phyloP scores from a whole-genome alignment of 2,113 vertebrate genomes.

The Tylochromis polylepis region DNA sequence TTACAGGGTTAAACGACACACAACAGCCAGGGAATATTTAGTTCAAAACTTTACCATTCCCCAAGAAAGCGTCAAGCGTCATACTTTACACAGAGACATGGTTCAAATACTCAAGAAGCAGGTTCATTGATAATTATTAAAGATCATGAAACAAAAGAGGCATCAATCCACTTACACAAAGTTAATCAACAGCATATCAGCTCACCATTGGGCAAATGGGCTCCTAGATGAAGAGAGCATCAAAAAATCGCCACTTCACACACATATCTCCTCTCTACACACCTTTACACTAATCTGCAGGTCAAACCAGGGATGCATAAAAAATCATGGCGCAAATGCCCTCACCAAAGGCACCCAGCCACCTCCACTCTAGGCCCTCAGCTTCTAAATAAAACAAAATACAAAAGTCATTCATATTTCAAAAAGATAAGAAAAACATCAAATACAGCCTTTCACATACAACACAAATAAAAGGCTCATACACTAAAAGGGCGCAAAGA shows the following conservation, averaged over 20 bases:
- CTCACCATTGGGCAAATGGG: not conserved
- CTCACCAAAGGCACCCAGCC: not conserved
- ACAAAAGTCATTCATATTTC: not conserved
- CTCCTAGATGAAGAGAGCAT: not conserved
- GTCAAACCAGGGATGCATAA: not conserved
- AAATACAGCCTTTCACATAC: not conserved
- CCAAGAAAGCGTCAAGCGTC: not conserved
- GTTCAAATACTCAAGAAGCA: not conserved
- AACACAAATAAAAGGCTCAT: not conserved
- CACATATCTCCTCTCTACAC: not conserved
- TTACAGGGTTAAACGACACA: too few species aligned
- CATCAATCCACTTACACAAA: not conserved
- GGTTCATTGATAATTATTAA: not conserved
- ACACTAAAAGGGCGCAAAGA: not conserved
- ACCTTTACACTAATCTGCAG: not conserved
- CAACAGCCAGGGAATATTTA: too few species aligned
- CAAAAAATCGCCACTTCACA: not conserved
- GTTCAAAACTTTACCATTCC: not conserved
- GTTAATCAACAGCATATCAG: not conserved
- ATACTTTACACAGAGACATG: not conserved
- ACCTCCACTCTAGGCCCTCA: not conserved
- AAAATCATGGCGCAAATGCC: accelerated
- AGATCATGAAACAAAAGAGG: not conserved
- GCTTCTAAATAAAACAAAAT: not conserved
- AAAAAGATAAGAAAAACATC: not conserved